Evolutionary conservation across 2,113 vertebrate species (phyloP).

Genomic region (Pseudopipra pipra): DNA sequence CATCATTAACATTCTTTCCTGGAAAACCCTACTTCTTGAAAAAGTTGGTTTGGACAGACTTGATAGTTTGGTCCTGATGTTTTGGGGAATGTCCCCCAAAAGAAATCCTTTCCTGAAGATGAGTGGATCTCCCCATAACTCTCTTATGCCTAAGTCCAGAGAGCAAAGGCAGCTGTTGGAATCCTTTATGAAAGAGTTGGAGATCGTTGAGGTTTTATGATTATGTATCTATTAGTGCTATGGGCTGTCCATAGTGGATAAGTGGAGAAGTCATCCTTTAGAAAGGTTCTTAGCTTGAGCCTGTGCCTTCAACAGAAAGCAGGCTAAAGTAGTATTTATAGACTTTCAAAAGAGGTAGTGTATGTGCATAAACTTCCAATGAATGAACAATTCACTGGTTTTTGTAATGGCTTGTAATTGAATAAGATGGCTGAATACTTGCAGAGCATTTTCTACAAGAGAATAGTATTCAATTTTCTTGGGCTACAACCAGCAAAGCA

Average conservation of each 20-base stretch:
- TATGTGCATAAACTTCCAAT: neutral
- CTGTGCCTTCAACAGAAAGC: neutral
- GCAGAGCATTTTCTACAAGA: neutral
- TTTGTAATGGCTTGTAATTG: neutral
- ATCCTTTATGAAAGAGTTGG: neutral
- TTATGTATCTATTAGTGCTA: neutral
- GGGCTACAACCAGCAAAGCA: conserved; percentile 9
- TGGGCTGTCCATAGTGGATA: neutral
- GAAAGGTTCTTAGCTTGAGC: neutral
- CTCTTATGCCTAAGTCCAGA: neutral
- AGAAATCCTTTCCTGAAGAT: neutral
- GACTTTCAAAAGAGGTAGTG: neutral
- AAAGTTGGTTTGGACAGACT: neutral
- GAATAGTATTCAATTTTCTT: conserved; percentile 27
- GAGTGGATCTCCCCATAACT: neutral
- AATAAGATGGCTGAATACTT: conserved; percentile 14
- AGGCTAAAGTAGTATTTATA: neutral
- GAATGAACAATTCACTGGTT: conserved; percentile 11
- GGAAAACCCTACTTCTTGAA: neutral
- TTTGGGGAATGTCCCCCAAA: neutral
- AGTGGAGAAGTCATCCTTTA: neutral
- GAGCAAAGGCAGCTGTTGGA: neutral
- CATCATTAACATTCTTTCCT: neutral
- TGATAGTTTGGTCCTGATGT: neutral
- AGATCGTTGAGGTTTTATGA: neutral